These are phyloP conservation scores for Tychaedon coryphoeus DNA, from an alignment of 2,113 vertebrate species.

Conservation along the genomic window DNA sequence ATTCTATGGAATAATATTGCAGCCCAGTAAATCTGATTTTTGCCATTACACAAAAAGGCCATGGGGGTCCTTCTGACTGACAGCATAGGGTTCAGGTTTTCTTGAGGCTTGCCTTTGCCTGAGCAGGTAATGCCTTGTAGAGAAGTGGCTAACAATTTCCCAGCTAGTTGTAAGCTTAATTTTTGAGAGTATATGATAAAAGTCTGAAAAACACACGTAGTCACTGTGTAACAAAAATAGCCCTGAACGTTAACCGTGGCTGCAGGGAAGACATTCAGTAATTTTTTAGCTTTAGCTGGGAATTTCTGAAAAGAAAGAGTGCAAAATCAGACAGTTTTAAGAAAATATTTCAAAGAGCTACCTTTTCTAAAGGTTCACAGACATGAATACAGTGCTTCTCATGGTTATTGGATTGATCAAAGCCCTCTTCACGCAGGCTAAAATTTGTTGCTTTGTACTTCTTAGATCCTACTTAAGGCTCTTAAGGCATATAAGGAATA, in stretches of 20 bases:
- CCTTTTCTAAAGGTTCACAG: not conserved
- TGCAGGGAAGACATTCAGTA: rapidly evolving
- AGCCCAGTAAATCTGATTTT: not conserved
- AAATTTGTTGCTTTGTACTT: not conserved
- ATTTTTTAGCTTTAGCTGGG: not conserved
- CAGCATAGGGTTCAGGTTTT: not conserved
- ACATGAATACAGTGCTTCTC: not conserved
- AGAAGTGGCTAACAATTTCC: not conserved
- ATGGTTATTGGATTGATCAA: not conserved
- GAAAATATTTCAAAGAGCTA: not conserved
- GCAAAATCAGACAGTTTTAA: not conserved
- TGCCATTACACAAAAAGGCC: not conserved
- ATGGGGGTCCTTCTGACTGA: not conserved
- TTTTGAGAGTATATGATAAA: not conserved
- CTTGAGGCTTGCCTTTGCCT: not conserved
- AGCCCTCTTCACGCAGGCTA: not conserved
- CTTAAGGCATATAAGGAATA: not conserved
- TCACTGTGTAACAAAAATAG: not conserved
- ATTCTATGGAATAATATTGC: not conserved
- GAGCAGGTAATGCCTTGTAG: not conserved
- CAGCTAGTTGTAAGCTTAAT: not conserved
- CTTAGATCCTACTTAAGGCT: not conserved
- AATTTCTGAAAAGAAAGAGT: not conserved
- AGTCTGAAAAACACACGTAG: not conserved
- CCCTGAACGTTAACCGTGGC: not conserved